Base-by-base conservation (phyloP, 1,140 invertebrate species). In the Tribolium madens region DNA sequence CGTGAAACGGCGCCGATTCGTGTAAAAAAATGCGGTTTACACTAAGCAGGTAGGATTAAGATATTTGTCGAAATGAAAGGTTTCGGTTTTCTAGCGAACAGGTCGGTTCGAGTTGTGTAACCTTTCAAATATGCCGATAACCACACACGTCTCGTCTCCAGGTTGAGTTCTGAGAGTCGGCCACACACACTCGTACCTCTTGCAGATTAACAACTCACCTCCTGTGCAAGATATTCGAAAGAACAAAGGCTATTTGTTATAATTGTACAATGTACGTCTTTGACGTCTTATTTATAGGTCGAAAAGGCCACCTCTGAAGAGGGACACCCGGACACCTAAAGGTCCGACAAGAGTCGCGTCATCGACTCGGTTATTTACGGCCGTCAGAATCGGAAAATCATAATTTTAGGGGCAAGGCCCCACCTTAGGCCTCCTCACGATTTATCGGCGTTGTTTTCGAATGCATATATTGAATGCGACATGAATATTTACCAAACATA, bases 371-470 rank as follows among this genome's bases (percentile, higher is more conserved):
- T 60, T 60, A 60, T 60, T 60, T 60, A 60, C 26, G 53, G 2
- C 5, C 5, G 10, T 9, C 53, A 60, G 53, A 21, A 60, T 21
- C 53, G 53, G 53, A 13, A 60, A 26, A 60, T 26, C 18, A 60
- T 26, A 60, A 60, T 18, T 60, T 60, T 60, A 1, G 57, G 26
- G 14, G 52, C 52, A 12, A 10, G 57, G 57, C 21, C 21, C 57
- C 57, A 36, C n/a, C 53, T 31, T 60, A 1, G 53, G 53, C 1
- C 53, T n/a, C 53, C 57, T 18, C 57, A 50, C 31, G 64, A 79
- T 79, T 79, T 79, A 79, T 79, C 75, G 78, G 64, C 53, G 78
- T 75, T 77, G 78, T 77, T 79, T 79, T 75, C 74, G 78, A 79
- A 79, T 79, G 74, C 75, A 69, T 73, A 68, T 79, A 79, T 77